Conservation (phyloP, 2,888 invertebrate genomes). For the Gymnosoma rotundatum region DNA sequence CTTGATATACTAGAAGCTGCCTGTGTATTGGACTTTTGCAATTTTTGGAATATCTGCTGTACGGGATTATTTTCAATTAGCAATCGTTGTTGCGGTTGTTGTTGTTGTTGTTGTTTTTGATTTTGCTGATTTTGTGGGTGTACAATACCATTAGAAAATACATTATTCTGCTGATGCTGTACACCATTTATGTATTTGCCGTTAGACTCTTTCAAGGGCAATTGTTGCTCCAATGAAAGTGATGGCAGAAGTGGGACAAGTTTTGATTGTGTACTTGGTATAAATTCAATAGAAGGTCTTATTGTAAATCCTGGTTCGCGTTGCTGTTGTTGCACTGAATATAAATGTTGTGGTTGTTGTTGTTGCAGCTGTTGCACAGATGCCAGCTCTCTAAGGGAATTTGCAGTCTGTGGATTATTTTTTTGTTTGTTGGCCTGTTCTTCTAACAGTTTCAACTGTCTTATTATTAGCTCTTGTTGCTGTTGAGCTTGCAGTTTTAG, state of each 20-base stretch:
- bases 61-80: slow-evolving; percentile 75
- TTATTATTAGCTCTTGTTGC: slow-evolving; percentile 87
- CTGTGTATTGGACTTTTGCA: slow-evolving; percentile 66
- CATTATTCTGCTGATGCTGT: slow-evolving; percentile 44
- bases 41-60: slow-evolving; percentile 77
- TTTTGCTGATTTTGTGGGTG: slow-evolving; percentile 69
- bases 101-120: slow-evolving; percentile 33
- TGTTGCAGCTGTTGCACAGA: slow-evolving; percentile 48
- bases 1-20: slow-evolving; percentile 50
- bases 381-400: slow-evolving; percentile 34
- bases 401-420: slow-evolving; percentile 57
- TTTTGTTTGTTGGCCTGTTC: slow-evolving; percentile 82
- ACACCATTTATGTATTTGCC: slow-evolving; percentile 80
- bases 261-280: slow-evolving; percentile 78
- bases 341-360: slow-evolving; percentile 70
- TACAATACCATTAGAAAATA: slow-evolving; percentile 57
- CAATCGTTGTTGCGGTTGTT: slow-evolving; percentile 55
- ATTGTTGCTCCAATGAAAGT: slow-evolving; percentile 83
- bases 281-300: slow-evolving; percentile 82
- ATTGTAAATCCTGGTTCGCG: slow-evolving; percentile 77
- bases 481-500: slow-evolving; percentile 87
- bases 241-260: slow-evolving; percentile 72
- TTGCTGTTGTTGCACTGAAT: slow-evolving; percentile 58
- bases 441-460: slow-evolving; percentile 86
- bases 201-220: slow-evolving; percentile 84